Conservation (phyloP, 1,140 invertebrate genomes). For the Drosophila tsacasi region DNA sequence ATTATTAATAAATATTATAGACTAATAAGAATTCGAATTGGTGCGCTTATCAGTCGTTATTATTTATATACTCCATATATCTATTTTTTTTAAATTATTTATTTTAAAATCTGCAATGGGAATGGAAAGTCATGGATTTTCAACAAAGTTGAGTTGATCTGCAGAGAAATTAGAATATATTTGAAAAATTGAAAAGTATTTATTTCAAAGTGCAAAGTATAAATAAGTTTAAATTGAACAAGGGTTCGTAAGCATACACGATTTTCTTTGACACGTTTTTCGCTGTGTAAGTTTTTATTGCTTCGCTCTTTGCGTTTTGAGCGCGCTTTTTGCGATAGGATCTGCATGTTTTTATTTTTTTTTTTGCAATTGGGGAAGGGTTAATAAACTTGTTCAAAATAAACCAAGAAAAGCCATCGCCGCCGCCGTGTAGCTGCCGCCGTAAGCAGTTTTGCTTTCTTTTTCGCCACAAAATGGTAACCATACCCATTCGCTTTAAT, state of each 20-base stretch:
- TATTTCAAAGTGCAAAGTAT: not conserved
- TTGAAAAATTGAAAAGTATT: not conserved
- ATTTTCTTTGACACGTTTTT: slow-evolving; percentile 1
- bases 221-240: not conserved
- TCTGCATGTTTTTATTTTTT: slow-evolving; percentile 46
- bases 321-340: slow-evolving; percentile 50
- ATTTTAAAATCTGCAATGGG: not conserved
- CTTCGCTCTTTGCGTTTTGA: slow-evolving; percentile 21
- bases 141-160: not conserved
- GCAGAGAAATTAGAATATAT: not conserved
- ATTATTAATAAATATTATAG: not conserved
- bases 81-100: not conserved
- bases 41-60: not conserved
- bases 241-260: not conserved
- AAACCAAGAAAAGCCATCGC: slow-evolving; percentile 47
- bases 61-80: not conserved
- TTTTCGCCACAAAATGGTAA: slow-evolving; percentile 46
- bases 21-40: not conserved
- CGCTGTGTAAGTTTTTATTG: slow-evolving; percentile 3
- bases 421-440: slow-evolving; percentile 16
- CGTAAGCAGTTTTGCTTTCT: slow-evolving; percentile 71
- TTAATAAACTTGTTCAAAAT: slow-evolving; percentile 76
- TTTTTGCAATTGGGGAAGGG: slow-evolving; percentile 51
- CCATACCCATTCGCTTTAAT: slow-evolving; percentile 58
- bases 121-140: not conserved